Evolutionary conservation across 2,797 vertebrate genomes (phyloP).

Genomic region (Xenentodon cancila): DNA sequence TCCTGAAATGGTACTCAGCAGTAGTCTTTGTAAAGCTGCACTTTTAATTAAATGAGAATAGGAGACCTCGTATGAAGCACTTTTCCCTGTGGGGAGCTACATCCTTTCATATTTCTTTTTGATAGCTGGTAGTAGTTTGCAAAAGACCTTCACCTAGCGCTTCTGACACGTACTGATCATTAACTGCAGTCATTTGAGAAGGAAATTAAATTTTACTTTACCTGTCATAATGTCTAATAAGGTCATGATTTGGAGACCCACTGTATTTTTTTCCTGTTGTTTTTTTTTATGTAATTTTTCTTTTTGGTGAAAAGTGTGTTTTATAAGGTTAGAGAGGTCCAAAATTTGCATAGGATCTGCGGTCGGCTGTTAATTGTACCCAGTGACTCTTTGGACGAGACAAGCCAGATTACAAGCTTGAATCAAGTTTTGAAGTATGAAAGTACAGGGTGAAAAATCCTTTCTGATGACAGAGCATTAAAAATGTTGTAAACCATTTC

Average conservation of each 20-base stretch:
- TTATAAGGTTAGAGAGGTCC: not conserved
- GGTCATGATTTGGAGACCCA: constrained; percentile 36
- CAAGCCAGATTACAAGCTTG: constrained; percentile 50
- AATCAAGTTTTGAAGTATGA: constrained; percentile 52
- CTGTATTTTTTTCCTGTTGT: not conserved
- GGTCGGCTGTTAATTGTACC: constrained; percentile 30
- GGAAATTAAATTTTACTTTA: constrained; percentile 63
- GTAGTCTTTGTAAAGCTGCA: constrained; percentile 56
- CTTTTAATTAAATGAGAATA: constrained; percentile 75
- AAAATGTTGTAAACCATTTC: constrained; percentile 66
- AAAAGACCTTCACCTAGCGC: constrained; percentile 57
- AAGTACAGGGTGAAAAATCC: constrained; percentile 51
- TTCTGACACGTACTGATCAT: constrained; percentile 59
- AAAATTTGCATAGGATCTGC: constrained; percentile 24
- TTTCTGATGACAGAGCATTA: constrained; percentile 27
- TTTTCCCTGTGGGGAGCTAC: constrained; percentile 45
- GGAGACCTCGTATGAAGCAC: constrained; percentile 45
- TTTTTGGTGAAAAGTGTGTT: not conserved
- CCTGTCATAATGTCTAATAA: constrained; percentile 23
- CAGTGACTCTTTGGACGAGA: constrained; percentile 25
- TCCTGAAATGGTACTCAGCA: constrained; percentile 54
- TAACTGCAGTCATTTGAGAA: constrained; percentile 63
- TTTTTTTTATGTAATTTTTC: too few species aligned
- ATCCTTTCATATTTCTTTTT: constrained; percentile 65
- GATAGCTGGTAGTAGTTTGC: constrained; percentile 59